Base-by-base conservation (phyloP, 2,797 vertebrate genomes). In the Remorina albescens region DNA sequence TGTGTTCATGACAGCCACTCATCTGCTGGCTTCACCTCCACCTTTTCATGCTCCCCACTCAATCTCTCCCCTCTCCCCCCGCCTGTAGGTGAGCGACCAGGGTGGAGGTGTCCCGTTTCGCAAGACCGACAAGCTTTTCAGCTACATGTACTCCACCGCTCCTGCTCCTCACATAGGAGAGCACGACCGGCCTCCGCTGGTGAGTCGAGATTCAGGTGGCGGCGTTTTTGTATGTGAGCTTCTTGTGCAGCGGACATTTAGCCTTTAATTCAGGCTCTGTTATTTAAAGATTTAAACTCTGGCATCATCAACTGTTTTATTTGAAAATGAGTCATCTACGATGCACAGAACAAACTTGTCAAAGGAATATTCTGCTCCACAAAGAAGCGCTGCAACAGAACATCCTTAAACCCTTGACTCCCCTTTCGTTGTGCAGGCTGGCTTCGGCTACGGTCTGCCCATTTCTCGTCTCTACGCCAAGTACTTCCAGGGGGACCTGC, bases 401-500 rank as follows among this genome's bases (percentile, higher is more conserved):
- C 74, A 65, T 67, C 55, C 60, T 21, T 67, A 76, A 84, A 64
- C 16, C 25, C 72, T 47, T 21, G 16, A 73, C 76, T 59, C 61
- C 39, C 66, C 36, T 36, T 19, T 61, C 30, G 19, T 28, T 26
- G 8, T 50, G 30, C 89, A 98, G 97, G 97, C 97, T 23, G 97
- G 97, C 11, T 98, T 98, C 25, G 97, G 97, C 74, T 99, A 98
- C 0, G 97, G 97, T 12, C 90, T 99, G 76, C 97, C 97, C 76
- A 98, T 99, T 86, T 97, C 97, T 23, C 95, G 97, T 9, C 97
- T 98, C 78, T 98, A 98, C 1, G 97, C 97, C 88, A 96, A 96
- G 89, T 99, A 98, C 88, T 99, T 99, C 95, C 97, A 98, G 90
- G 97, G 97, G 2, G 97, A 99, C 88, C 91, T 99, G 85, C 96